phyloP scores from a whole-genome alignment of 2,797 vertebrate species.

The Ammospiza maritima region DNA sequence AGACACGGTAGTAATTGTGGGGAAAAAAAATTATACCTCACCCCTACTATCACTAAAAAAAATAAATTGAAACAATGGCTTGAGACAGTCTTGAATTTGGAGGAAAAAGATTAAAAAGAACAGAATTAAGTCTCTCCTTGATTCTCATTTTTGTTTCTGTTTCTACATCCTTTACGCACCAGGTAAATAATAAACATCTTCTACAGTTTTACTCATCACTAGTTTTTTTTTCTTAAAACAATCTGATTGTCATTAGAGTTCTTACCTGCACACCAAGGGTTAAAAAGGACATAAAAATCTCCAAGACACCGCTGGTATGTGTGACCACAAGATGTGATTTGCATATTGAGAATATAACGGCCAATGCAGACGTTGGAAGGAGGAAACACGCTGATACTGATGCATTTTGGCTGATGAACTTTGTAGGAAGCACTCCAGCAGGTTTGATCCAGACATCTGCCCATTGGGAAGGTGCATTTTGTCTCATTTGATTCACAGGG shows the following conservation, averaged over 20 bases:
- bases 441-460: conserved; percentile 54
- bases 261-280: conserved; percentile 70
- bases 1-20: not conserved
- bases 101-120: not conserved
- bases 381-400: conserved; percentile 31
- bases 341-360: conserved; percentile 61
- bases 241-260: not conserved
- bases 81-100: not conserved
- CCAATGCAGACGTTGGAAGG: conserved; percentile 58
- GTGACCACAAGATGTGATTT: conserved; percentile 42
- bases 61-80: not conserved
- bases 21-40: not conserved
- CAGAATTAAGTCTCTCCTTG: not conserved
- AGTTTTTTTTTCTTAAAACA: not conserved
- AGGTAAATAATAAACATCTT: not conserved
- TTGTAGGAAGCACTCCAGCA: conserved; percentile 62
- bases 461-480: conserved; percentile 42
- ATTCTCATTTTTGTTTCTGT: not conserved
- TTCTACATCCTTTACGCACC: not conserved
- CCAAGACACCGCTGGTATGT: conserved; percentile 43
- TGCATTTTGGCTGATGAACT: conserved; percentile 21
- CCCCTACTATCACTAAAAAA: not conserved
- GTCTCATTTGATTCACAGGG: conserved; percentile 62
- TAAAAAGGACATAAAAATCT: conserved; percentile 68
- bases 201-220: not conserved